Base-by-base conservation (phyloP, 1,140 invertebrate species). In the Agrilus planipennis region DNA sequence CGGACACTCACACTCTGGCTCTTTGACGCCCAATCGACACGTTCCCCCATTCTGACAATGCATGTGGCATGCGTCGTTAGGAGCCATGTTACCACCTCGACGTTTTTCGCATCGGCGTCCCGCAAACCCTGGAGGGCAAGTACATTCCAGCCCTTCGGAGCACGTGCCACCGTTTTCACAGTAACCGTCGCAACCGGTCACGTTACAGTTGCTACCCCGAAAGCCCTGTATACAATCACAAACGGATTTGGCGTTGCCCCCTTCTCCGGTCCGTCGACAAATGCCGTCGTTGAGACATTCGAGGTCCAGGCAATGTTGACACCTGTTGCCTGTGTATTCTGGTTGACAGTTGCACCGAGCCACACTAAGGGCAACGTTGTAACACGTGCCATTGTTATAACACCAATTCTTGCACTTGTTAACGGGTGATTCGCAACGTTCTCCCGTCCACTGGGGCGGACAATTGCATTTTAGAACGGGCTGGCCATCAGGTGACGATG, bases 361-460 rank as follows among this genome's bases (percentile, higher is more conserved):
- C 4, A 54, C 53, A 7, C 64, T 64, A 2, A 53, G 52, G 4
- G 50, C 14, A 1, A 58, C 56, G 25, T 44, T 46, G 20, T 50
- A 40, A 57, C 77, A 81, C 4, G 58, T 70, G 2, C 76, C 77
- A 10, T 66, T 64, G 53, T 80, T 79, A n/a, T 63, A 51, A 47
- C 72, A 70, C 15, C 50, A 41, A 15, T 55, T 54, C n/a, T 67
- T 57, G 49, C 73, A 74, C 23, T 65, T 55, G 3, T 65, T 57
- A 10, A 71, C 60, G 1, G 65, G 67, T 12, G 55, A 68, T 57
- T 84, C 77, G 58, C 81, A 84, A 2, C 73, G 61, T 23, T 71
- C 64, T 3, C 81, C 81, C 1, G 71, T 71, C 71, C 74, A 84
- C 12, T 74, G 68, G 4, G 70, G 57, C 14, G 66, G 69, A 52